These are phyloP conservation scores for Zygaena filipendulae DNA, from an alignment of 2,888 invertebrate species.

Conservation along the genomic window DNA sequence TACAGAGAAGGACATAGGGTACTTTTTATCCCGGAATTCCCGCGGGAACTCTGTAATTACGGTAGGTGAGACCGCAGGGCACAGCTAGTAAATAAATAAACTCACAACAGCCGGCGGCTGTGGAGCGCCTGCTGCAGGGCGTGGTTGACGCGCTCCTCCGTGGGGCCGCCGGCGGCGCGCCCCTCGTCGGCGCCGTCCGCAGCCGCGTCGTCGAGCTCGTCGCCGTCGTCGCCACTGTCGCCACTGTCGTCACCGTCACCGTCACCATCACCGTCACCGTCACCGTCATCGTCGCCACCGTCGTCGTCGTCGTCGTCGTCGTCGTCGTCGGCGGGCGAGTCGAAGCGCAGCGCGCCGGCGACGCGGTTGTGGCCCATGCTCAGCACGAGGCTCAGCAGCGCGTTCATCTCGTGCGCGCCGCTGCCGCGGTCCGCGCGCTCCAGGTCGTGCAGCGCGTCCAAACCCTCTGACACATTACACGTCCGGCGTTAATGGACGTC, in stretches of 20 bases:
- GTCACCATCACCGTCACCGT: constrained; percentile 9
- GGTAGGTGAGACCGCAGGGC: too few species aligned
- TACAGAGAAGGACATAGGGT: too few species aligned
- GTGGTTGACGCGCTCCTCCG: neutral
- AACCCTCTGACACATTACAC: constrained; percentile 26
- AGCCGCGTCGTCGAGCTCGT: constrained; percentile 6
- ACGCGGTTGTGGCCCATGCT: constrained; percentile 54
- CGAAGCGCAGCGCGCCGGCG: constrained; percentile 46
- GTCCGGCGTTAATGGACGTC: too few species aligned
- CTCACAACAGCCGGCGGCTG: too few species aligned
- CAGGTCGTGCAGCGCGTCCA: constrained; percentile 39
- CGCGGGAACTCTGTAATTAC: too few species aligned
- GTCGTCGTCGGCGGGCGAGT: constrained; percentile 24
- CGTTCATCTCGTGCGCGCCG: constrained; percentile 61
- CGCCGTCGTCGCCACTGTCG: constrained; percentile 5
- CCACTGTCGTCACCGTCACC: constrained; percentile 6
- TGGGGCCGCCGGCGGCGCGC: too few species aligned
- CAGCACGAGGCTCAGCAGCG: constrained; percentile 51
- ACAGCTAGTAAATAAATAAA: too few species aligned
- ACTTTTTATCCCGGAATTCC: too few species aligned
- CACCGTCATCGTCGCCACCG: constrained; percentile 6
- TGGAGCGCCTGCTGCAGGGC: neutral
- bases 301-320: constrained; percentile 19
- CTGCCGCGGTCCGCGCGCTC: constrained; percentile 41
- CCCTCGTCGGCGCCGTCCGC: constrained; percentile 8